A percentile compares a stretch with the other conserved stretches of the same genome.
Evolutionary conservation across 2,888 invertebrate species (phyloP).

Genomic region (Dasypolia templi): DNA sequence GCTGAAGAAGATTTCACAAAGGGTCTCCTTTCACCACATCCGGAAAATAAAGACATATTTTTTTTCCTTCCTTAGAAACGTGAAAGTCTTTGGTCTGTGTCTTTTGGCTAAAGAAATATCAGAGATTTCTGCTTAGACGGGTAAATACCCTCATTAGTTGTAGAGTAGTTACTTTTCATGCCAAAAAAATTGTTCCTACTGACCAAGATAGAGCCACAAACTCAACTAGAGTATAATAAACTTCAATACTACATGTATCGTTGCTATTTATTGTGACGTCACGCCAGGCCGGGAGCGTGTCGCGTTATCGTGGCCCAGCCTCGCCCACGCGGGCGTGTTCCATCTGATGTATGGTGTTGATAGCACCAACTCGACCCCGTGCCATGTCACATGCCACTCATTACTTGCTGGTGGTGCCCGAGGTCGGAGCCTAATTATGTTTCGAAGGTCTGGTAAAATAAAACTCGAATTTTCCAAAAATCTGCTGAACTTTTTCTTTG

Average conservation of each 20-base stretch:
- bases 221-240: conserved; percentile 16
- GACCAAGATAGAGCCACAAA: not conserved
- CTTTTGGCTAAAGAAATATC: not conserved
- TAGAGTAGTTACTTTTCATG: not conserved
- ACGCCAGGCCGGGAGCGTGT: conserved; percentile 12
- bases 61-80: not conserved
- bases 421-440: not conserved
- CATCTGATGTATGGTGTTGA: conserved; percentile 44
- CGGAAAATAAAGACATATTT: not conserved
- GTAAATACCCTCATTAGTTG: not conserved
- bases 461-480: not conserved
- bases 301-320: conserved; percentile 34
- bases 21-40: not conserved
- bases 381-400: conserved; percentile 16
- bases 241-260: not conserved
- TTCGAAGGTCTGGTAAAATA: not conserved
- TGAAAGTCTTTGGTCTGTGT: not conserved
- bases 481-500: too few species aligned
- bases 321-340: conserved; percentile 48
- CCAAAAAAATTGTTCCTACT: not conserved
- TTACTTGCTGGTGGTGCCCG: not conserved
- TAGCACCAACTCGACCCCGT: conserved; percentile 15
- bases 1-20: not conserved
- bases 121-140: not conserved
- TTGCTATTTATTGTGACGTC: conserved; percentile 26